These are phyloP conservation scores for Bombylius discolor DNA, from an alignment of 2,888 invertebrate genomes.

Conservation along the genomic window DNA sequence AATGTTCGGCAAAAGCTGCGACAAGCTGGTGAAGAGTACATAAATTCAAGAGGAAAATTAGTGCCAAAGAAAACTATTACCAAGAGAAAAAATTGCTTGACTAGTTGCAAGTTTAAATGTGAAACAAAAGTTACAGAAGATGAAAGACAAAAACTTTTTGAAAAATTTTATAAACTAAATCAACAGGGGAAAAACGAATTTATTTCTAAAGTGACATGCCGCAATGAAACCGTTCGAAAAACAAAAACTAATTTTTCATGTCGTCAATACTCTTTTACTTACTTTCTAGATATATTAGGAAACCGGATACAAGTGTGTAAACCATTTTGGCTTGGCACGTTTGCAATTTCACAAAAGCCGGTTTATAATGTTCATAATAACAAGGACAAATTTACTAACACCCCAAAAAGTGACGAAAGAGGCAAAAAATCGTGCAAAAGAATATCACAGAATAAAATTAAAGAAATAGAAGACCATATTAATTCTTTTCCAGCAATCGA, in stretches of 20 bases:
- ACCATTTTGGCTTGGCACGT: conserved; percentile 4
- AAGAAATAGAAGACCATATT: not conserved
- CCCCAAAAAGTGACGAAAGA: not conserved
- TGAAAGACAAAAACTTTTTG: not conserved
- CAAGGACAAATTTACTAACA: not conserved
- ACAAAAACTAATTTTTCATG: not conserved
- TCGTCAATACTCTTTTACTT: not conserved
- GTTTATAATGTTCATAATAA: conserved; percentile 1
- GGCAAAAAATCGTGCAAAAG: not conserved
- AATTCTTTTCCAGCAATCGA: too few species aligned
- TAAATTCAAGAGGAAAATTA: not conserved
- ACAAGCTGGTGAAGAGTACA: not conserved
- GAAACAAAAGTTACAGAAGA: not conserved
- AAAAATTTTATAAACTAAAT: not conserved
- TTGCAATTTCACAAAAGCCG: conserved; percentile 2
- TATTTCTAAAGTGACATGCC: conserved; percentile 1
- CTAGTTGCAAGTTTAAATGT: not conserved
- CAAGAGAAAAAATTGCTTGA: not conserved
- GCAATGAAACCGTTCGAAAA: not conserved
- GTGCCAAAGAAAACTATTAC: not conserved
- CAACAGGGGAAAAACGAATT: conserved; percentile 1
- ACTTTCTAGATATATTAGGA: conserved; percentile 1
- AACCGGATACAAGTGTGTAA: conserved; percentile 5
- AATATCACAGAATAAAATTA: not conserved
- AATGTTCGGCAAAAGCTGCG: not conserved